Evolutionary conservation across 2,113 vertebrate genomes (phyloP).

Genomic region (human): DNA sequence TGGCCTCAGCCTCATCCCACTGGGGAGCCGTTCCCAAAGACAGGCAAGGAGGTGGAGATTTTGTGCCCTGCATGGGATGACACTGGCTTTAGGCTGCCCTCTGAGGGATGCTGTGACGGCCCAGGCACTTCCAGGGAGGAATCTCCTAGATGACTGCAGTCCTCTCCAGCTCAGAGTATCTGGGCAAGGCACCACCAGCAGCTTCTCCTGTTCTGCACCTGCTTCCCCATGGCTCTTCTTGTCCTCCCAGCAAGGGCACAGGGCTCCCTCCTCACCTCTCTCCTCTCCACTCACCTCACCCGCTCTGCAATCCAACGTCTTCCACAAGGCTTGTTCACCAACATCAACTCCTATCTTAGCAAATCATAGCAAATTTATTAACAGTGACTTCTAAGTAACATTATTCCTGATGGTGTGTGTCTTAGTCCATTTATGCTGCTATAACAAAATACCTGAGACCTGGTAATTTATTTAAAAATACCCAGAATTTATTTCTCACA

Average conservation of each 20-base stretch:
- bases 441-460: not conserved
- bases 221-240: not conserved
- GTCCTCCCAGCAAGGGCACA: accelerated
- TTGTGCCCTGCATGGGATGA: not conserved
- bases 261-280: not conserved
- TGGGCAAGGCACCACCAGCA: not conserved
- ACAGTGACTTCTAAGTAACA: not conserved
- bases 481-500: not conserved
- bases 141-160: not conserved
- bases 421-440: too few relatives aligned
- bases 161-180: not conserved
- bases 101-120: accelerated
- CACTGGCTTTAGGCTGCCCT: not conserved
- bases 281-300: not conserved
- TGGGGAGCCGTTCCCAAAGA: not conserved
- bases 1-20: not conserved
- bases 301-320: accelerated
- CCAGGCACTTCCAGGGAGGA: not conserved
- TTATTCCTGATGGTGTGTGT: not conserved
- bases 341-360: not conserved
- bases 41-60: not conserved
- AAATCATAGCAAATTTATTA: not conserved
- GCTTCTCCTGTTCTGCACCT: not conserved
- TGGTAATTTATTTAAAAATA: not conserved
- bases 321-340: not conserved